A percentile compares a stretch with the other conserved stretches of the same genome.
Evolutionary conservation across 2,113 vertebrate species (phyloP).

Genomic region (Lynx canadensis): DNA sequence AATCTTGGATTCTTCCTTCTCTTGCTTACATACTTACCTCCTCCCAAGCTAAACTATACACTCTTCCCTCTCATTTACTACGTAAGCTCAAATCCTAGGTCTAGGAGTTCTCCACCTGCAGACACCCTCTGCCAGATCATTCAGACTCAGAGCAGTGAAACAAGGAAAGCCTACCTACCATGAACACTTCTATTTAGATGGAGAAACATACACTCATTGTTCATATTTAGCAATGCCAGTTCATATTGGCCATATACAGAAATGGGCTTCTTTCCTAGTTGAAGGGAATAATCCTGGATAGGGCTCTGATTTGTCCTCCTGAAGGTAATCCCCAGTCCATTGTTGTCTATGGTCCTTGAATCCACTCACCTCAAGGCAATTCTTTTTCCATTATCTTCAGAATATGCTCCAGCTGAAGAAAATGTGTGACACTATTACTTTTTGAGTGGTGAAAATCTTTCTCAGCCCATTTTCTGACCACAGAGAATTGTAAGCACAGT

Average conservation of each 20-base stretch:
- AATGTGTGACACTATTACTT: background rate
- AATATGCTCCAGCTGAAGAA: background rate
- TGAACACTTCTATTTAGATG: background rate
- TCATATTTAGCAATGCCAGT: background rate
- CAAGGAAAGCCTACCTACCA: background rate
- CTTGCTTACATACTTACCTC: background rate
- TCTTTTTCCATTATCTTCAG: conserved; percentile 1
- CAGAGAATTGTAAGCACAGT: background rate
- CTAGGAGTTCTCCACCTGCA: background rate
- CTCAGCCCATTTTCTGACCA: background rate
- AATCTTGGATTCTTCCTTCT: background rate
- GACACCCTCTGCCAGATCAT: background rate
- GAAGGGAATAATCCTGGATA: background rate
- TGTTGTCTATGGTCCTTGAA: background rate
- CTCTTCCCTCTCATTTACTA: background rate
- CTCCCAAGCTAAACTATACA: background rate
- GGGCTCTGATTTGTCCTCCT: background rate
- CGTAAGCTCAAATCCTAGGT: background rate
- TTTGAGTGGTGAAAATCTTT: background rate
- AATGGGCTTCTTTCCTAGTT: background rate
- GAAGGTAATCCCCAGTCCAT: background rate
- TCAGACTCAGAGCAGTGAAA: background rate
- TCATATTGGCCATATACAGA: background rate
- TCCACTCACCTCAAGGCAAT: background rate
- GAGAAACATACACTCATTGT: background rate